Percentiles rank a stretch among this genome's conserved stretches.
phyloP scores from a whole-genome alignment of 2,113 vertebrate species.

The Capreolus pygargus region DNA sequence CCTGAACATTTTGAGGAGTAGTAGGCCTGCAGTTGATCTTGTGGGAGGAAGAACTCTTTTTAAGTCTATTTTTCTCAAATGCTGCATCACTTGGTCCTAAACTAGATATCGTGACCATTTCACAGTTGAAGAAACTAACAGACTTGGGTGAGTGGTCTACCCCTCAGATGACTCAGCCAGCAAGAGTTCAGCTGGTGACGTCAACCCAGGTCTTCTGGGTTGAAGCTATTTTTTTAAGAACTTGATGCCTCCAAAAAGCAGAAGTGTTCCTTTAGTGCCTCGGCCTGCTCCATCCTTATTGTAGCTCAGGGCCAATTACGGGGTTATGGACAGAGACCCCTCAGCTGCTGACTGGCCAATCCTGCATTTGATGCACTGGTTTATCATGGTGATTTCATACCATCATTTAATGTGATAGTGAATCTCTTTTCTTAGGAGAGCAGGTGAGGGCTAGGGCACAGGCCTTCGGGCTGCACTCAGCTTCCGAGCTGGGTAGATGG shows the following conservation, averaged over 20 bases:
- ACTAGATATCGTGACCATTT: not conserved
- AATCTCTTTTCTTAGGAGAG: not conserved
- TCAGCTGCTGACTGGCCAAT: not conserved
- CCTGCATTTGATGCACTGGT: not conserved
- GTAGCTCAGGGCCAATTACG: not conserved
- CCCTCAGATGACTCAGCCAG: not conserved
- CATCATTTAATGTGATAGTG: not conserved
- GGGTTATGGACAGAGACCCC: not conserved
- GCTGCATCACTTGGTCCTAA: not conserved
- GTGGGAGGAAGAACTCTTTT: not conserved
- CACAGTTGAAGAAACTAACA: not conserved
- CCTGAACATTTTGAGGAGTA: not conserved
- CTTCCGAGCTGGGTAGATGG: not conserved
- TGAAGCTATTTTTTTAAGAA: not conserved
- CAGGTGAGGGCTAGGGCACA: not conserved
- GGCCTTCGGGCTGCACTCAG: not conserved
- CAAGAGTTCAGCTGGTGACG: not conserved
- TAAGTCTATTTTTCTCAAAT: not conserved
- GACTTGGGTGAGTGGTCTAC: not conserved
- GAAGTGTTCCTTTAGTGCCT: not conserved
- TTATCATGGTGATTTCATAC: not conserved
- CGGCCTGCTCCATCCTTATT: not conserved
- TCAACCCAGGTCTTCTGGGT: not conserved
- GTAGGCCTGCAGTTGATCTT: not conserved
- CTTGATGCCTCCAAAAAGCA: not conserved